A percentile compares a stretch with the other conserved stretches of the same genome.
Evolutionary conservation across 2,113 vertebrate species (phyloP).

Genomic region (Burhinus bistriatus): DNA sequence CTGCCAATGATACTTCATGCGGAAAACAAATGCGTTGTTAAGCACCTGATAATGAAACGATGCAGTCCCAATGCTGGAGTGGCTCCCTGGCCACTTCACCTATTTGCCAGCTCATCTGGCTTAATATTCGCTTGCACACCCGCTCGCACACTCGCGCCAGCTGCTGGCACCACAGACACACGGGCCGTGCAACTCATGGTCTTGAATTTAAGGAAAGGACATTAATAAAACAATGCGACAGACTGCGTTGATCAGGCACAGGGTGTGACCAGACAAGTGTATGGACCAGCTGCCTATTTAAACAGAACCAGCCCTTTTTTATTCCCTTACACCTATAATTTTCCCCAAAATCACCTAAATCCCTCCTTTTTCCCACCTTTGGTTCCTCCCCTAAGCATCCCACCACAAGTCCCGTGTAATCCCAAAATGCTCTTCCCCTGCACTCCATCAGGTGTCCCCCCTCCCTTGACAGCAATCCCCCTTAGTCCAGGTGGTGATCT

Average conservation of each 20-base stretch:
- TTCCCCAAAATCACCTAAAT: not conserved
- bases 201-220: not conserved
- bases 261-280: not conserved
- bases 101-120: not conserved
- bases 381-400: not conserved
- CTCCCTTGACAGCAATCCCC: not conserved
- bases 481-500: not conserved
- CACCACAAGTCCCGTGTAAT: not conserved
- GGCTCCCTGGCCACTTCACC: not conserved
- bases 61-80: no score
- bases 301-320: not conserved
- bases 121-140: not conserved
- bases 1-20: not conserved
- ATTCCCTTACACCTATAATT: not conserved
- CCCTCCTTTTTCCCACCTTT: not conserved
- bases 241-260: not conserved
- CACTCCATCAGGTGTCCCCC: rapidly evolving
- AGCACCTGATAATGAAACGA: not conserved
- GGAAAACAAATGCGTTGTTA: not conserved
- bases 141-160: not conserved
- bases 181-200: rapidly evolving
- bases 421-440: not conserved
- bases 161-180: rapidly evolving
- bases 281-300: no score
- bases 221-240: not conserved